Conservation (phyloP, 92 coral and sea anemone species). For the Bergia sp. region DNA sequence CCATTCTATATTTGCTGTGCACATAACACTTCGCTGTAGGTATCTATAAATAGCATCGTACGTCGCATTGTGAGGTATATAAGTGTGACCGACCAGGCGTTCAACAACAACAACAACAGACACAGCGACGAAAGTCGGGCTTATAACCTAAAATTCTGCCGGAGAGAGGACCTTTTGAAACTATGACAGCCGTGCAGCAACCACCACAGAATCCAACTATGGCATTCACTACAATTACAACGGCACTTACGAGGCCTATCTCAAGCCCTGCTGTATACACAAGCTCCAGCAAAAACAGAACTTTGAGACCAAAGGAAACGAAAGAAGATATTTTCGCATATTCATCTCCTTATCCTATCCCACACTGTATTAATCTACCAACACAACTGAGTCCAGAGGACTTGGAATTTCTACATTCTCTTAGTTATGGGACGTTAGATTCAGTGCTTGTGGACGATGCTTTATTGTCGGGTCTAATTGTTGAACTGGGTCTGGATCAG, state of each 20-base stretch:
- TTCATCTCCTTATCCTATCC: slow-evolving; percentile 37
- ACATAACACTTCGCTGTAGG: slow-evolving; percentile 46
- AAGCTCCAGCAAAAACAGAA: neutral
- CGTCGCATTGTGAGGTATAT: slow-evolving; percentile 12
- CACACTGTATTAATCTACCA: slow-evolving; percentile 41
- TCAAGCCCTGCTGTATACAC: slow-evolving; percentile 37
- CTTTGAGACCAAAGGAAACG: slow-evolving; percentile 16
- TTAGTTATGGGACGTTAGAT: slow-evolving; percentile 21
- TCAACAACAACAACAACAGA: slow-evolving; percentile 12
- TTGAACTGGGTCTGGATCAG: slow-evolving; percentile 31
- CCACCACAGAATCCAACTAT: slow-evolving; percentile 24
- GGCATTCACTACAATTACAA: slow-evolving; percentile 37
- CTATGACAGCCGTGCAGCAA: slow-evolving; percentile 32
- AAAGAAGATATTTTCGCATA: slow-evolving; percentile 42
- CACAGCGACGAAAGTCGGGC: neutral
- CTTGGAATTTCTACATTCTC: slow-evolving; percentile 26
- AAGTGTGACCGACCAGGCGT: slow-evolving; percentile 14
- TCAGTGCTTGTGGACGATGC: slow-evolving; percentile 31
- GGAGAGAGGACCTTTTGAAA: neutral
- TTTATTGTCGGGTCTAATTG: slow-evolving; percentile 16
- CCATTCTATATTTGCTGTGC: slow-evolving; percentile 23
- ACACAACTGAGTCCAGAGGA: slow-evolving; percentile 43
- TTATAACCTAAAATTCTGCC: neutral
- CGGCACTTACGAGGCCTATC: slow-evolving; percentile 30
- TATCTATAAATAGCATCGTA: slow-evolving; percentile 29